Percentiles rank a stretch among this genome's conserved stretches.
phyloP scores from a whole-genome alignment of 2,113 vertebrate genomes.

The Scolopax mira region DNA sequence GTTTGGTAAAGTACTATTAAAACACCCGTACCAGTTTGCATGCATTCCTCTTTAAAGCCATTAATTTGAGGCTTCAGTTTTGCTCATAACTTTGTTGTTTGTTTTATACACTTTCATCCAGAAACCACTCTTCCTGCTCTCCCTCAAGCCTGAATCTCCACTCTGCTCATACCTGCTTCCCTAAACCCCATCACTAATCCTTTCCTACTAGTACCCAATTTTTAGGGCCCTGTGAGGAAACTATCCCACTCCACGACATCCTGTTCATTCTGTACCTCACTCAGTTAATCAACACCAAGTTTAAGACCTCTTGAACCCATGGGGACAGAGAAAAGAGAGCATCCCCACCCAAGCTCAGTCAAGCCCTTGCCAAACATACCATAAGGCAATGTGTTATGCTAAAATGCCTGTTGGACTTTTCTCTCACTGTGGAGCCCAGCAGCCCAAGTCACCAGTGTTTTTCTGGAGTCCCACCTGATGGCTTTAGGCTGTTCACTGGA shows the following conservation, averaged over 20 bases:
- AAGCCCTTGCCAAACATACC: neutral
- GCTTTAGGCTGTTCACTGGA: neutral
- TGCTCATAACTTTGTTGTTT: neutral
- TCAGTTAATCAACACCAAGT: neutral
- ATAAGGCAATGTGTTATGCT: fast-evolving
- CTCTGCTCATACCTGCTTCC: neutral
- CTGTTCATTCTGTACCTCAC: neutral
- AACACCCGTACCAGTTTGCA: neutral
- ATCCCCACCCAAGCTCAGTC: neutral
- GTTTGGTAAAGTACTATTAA: neutral
- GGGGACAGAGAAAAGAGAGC: neutral
- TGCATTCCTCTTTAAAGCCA: neutral
- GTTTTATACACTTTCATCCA: neutral
- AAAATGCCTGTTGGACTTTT: neutral
- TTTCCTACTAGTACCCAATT: neutral
- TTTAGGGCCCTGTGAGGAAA: neutral
- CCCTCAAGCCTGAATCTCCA: neutral
- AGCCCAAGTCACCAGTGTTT: neutral
- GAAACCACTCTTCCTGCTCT: neutral
- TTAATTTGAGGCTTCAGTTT: neutral
- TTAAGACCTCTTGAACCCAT: neutral
- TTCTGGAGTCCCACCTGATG: neutral
- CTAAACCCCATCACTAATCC: neutral
- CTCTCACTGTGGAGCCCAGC: neutral
- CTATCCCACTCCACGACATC: neutral